Percentiles rank a stretch among this genome's conserved stretches.
phyloP scores from a whole-genome alignment of 2,888 invertebrate species.

The Heliconius cydno region DNA sequence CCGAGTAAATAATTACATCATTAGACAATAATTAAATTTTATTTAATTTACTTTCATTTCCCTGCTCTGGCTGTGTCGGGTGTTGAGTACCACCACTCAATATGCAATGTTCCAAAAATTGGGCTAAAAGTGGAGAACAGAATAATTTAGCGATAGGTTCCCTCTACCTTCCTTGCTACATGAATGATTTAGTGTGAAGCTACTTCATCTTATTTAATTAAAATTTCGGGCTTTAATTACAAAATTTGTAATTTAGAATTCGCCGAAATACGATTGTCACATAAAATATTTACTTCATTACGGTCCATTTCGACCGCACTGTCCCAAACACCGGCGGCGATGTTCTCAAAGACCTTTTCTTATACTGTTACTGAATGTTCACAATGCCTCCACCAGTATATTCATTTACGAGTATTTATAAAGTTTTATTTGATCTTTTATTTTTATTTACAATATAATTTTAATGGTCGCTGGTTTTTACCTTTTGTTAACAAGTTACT shows the following conservation, averaged over 20 bases:
- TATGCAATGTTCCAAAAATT: no score
- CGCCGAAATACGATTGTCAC: not conserved
- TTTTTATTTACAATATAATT: slow-evolving; percentile 1
- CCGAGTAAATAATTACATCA: no score
- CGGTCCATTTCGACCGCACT: not conserved
- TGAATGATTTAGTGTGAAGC: no score
- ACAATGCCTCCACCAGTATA: slow-evolving; percentile 1
- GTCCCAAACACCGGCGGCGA: slow-evolving; percentile 14
- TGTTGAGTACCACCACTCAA: no score
- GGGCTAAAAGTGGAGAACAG: no score
- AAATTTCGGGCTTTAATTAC: no score
- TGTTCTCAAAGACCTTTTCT: not conserved
- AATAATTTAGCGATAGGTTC: no score
- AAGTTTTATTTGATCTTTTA: slow-evolving; percentile 20
- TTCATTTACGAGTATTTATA: not conserved
- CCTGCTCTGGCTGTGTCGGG: no score
- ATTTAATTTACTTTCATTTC: no score
- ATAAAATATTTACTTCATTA: slow-evolving; percentile 23
- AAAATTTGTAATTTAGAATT: not conserved
- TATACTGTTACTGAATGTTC: not conserved
- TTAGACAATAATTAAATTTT: no score
- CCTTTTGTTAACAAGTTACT: not conserved
- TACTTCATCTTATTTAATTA: no score
- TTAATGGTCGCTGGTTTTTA: not conserved
- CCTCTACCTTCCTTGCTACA: no score